A percentile compares a stretch with the other conserved stretches of the same genome.
Evolutionary conservation across 2,113 vertebrate genomes (phyloP).

Genomic region (Cyrtonyx montezumae): DNA sequence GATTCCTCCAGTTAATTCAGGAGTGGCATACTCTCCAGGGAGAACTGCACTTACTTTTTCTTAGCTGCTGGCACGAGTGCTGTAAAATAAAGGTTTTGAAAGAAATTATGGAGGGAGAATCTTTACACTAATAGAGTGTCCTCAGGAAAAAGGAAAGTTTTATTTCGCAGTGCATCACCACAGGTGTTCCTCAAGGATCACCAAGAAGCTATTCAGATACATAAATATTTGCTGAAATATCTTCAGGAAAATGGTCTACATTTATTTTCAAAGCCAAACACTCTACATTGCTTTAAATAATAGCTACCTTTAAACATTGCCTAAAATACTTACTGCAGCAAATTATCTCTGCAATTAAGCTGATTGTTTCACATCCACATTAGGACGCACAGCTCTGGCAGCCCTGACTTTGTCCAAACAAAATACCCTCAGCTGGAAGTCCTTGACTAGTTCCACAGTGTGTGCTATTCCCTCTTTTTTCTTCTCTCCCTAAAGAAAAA

Average conservation of each 20-base stretch:
- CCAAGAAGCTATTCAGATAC: not conserved
- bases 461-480: not conserved
- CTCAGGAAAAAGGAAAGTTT: slow-evolving; percentile 2
- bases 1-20: slow-evolving; percentile 35
- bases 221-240: not conserved
- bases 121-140: not conserved
- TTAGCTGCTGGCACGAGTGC: slow-evolving; percentile 39
- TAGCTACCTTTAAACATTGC: not conserved
- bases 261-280: not conserved
- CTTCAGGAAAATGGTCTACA: not conserved
- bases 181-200: not conserved
- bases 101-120: not conserved
- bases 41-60: slow-evolving; percentile 35
- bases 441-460: not conserved
- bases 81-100: slow-evolving; percentile 37
- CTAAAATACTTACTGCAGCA: not conserved
- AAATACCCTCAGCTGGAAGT: not conserved
- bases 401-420: not conserved
- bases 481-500: not conserved
- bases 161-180: not conserved
- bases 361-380: not conserved
- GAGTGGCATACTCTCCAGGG: slow-evolving; percentile 1
- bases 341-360: not conserved
- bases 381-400: not conserved
- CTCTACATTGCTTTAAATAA: not conserved